Evolutionary conservation across 2,113 vertebrate species (phyloP), one percentile per base, ranked within the genome.

Genomic region (Microcebus lehilahytsara): DNA sequence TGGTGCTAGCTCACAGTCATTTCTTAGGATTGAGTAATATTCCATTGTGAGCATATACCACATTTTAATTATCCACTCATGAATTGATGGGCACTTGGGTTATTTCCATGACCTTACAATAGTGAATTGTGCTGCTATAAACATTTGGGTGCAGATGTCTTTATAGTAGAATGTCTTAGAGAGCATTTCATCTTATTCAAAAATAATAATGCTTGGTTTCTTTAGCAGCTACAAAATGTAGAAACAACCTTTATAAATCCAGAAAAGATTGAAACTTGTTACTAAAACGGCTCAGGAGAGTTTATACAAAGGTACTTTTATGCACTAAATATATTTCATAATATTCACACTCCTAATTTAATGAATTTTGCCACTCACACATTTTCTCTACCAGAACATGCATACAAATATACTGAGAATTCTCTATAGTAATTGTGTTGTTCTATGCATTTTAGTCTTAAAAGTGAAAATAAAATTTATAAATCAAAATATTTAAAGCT

Each of bases 361-460:
- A 87, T 84, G 1, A 92, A 72, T 51, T 95, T 92, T 90, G 27
- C 25, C 12, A 81, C 32, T 86, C 46, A 77, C 22, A 81, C 1
- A 93, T 84, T 77, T 69, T 22, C 7, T 72, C 3, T 85, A 34
- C 22, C 69, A n/a, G 27, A 93, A 87, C 3, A 81, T 32, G 58
- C 87, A 9, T 91, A 49, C 66, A 95, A 91, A 94, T 85, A 74
- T 72, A 40, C 23, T 83, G 40, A 81, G 46, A 13, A 93, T 80
- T 88, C 92, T 91, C 23, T 94, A 66, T 34, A 75, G 27, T 96
- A 96, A 87, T 92, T 93, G 17, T 11, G 10, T 64, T 42, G 60
- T 49, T 46, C 80, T 64, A 37, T 62, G 32, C 46, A 79, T n/a
- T 84, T 90, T 75, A 46, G 16, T 85, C 5, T 89, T 27, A 83